These are phyloP conservation scores for Lepidiolamprologus cunningtoni DNA, from an alignment of 2,113 vertebrate genomes.

Conservation along the genomic window DNA sequence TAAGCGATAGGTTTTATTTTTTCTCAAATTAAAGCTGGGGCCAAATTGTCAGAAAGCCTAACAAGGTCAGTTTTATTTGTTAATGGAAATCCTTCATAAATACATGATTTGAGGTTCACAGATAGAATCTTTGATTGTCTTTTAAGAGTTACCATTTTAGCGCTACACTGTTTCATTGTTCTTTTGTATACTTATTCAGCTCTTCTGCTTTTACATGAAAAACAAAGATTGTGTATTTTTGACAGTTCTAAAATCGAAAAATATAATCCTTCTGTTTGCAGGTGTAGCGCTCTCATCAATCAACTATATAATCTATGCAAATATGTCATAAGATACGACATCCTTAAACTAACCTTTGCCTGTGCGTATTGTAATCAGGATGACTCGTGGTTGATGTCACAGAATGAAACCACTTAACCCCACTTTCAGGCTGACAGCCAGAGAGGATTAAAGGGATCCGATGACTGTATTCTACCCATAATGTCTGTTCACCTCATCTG, in stretches of 20 bases:
- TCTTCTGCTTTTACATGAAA: not conserved
- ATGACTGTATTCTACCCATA: constrained; percentile 40
- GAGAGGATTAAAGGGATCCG: constrained; percentile 45
- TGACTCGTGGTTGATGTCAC: constrained; percentile 38
- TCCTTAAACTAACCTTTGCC: not conserved
- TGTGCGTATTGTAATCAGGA: constrained; percentile 1
- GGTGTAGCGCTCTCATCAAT: not conserved
- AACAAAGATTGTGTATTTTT: not conserved
- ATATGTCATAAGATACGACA: not conserved
- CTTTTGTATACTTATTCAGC: not conserved
- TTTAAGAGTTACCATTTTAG: not conserved
- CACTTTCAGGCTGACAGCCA: constrained; percentile 22
- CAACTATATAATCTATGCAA: not conserved
- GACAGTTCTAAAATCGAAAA: not conserved
- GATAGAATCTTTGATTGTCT: not conserved
- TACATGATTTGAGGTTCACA: not conserved
- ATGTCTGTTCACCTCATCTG: constrained; percentile 3
- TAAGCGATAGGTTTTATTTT: not conserved
- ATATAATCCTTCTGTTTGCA: not conserved
- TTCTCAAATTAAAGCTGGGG: not conserved
- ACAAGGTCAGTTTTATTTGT: not conserved
- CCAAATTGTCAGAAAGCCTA: not conserved
- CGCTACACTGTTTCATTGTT: not conserved
- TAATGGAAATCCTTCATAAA: not conserved
- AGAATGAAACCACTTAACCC: constrained; percentile 62